phyloP scores from a whole-genome alignment of 2,888 invertebrate genomes.

The Ectemnius lituratus region DNA sequence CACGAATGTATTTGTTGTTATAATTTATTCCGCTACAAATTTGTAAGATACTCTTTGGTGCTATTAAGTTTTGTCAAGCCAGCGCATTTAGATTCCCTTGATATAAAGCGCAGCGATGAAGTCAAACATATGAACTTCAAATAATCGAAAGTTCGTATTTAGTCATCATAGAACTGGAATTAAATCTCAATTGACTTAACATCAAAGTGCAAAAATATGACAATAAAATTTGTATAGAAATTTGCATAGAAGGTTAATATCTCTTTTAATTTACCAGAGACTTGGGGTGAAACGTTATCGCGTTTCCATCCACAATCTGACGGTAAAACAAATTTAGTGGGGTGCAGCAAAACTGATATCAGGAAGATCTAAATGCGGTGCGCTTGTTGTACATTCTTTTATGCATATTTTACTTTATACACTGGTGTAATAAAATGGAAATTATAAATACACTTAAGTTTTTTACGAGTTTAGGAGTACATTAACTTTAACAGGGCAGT shows the following conservation, averaged over 20 bases:
- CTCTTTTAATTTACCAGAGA: not conserved
- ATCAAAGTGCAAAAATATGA: not conserved
- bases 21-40: conserved; percentile 50
- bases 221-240: not conserved
- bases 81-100: conserved; percentile 50
- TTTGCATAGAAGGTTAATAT: not conserved
- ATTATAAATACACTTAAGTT: conserved; percentile 22
- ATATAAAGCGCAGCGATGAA: not conserved
- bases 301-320: too few relatives aligned
- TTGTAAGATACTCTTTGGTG: conserved; percentile 47
- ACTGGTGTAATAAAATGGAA: conserved; percentile 32
- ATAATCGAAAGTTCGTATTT: not conserved
- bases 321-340: too few relatives aligned
- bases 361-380: conserved; percentile 43
- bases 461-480: conserved; percentile 15
- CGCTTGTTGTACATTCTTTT: conserved; percentile 46
- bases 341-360: conserved; percentile 13
- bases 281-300: too few relatives aligned
- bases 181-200: not conserved
- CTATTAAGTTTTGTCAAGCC: conserved; percentile 42
- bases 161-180: not conserved
- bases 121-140: not conserved
- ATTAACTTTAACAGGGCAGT: not conserved
- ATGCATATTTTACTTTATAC: conserved; percentile 47
- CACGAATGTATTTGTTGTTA: conserved; percentile 40